Evolutionary conservation across 2,888 invertebrate genomes (phyloP), one percentile per base, ranked within the genome.

Genomic region (Prenolepis imparis): DNA sequence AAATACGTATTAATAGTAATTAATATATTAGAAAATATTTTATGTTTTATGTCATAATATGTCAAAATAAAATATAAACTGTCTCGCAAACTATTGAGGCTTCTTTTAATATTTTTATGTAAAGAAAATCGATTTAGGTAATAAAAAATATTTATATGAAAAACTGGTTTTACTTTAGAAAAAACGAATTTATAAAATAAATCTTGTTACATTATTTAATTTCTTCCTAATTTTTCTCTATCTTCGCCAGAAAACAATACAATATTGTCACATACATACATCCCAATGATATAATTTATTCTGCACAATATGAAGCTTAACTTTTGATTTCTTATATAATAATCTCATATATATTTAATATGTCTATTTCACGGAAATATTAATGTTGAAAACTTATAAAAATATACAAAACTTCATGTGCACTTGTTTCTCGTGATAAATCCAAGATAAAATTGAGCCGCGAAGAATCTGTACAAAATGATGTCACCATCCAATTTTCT

Each of bases 401-500:
- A 39, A 39, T 0, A 12, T 41, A 15, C 12, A 41, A 48, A 48
- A 18, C 18, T 18, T 48, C 18, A 48, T 0, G 5, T 48, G 6
- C 44, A 4, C 18, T 18, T 48, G 48, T 48, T 18, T 48, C 18
- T 48, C 21, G 21, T 52, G 12, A 36, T 52, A 48, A 48, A 61
- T 44, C 32, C 1, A 15, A 32, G 11, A 28, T 39, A 48, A 64
- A 66, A 66, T 48, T 48, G 36, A 21, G 6, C 9, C n/a, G 11
- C 44, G 32, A 57, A 32, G 21, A 59, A 59, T 57, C 36, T 36
- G n/a, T 57, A 11, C 36, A 39, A 5, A 48, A 36, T 32, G 44
- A 44, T 72, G 72, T 32, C 32, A 59, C 32, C 57, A 8, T 32
- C 44, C 78, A 80, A 80, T 80, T 72, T 78, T 59, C 72, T 52